Base-by-base conservation (phyloP, 2,797 vertebrate species). In the Cryptoblepharus egeriae region DNA sequence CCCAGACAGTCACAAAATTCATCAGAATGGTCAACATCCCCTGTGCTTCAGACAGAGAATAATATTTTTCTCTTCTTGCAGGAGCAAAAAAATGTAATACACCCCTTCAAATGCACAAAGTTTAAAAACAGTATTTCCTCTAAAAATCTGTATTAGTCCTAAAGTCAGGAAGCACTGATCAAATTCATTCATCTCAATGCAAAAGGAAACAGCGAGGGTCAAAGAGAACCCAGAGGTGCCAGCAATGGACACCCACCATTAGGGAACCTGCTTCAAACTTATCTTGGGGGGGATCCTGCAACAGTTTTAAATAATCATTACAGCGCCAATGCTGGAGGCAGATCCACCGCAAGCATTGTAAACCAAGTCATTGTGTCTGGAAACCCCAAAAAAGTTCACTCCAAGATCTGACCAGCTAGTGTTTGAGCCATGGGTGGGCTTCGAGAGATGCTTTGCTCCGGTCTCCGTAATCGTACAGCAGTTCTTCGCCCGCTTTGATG, bases 351-450 rank as follows among this genome's bases (percentile, higher is more conserved):
- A 90, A 91, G 93, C 92, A 91, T 86, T 88, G 90, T 93, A 80
- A 83, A 77, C 75, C 45, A 60, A 61, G 77, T 82, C 85, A 84
- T 68, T 63, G 60, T 85, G 82, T 94, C 90, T 85, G 15, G 10
- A 49, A 4, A 4, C 11, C 28, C 85, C 22, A 77, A 88, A 85
- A 92, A 85, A 80, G 82, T 67, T 90, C 82, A 90, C 93, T 94
- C 92, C 83, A 45, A 35, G 81, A 32, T 80, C 65, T 9, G 24
- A 28, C 37, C 15, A 77, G 73, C 92, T 89, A 97, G 82, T 96
- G 92, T 96, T 99, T 99, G 87, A 99, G 97, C 98, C 98, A 99
- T 0, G 98, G 98, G 81, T 99, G 95, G 87, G 98, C 98, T 69
- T 94, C 96, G 71, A 99, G 93, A 20, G 98, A 97, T 30, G 96